Percentiles rank a stretch among this genome's conserved stretches.
Conservation (phyloP, 1,140 invertebrate species). For the Dendrolimus punctatus region DNA sequence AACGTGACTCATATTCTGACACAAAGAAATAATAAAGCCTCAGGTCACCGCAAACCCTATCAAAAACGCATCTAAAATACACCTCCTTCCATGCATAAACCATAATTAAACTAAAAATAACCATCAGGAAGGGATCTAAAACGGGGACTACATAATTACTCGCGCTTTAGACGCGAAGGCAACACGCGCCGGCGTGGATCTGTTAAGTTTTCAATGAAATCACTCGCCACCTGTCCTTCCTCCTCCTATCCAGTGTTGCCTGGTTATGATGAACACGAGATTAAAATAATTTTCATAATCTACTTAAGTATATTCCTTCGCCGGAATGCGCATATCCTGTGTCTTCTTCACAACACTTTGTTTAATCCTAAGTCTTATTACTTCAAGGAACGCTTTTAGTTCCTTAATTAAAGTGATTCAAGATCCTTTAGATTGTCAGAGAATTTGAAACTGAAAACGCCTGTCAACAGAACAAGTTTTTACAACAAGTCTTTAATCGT, state of each 20-base stretch:
- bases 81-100: background rate
- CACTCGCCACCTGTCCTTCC: slow-evolving; percentile 5
- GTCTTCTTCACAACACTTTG: no score
- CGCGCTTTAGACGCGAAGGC: background rate
- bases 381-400: no score
- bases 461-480: no score
- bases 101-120: slow-evolving; percentile 1
- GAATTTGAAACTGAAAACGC: no score
- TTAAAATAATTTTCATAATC: no score
- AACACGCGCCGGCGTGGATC: background rate
- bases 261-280: background rate
- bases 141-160: slow-evolving; percentile 1
- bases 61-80: background rate
- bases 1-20: no score
- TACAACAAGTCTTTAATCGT: no score
- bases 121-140: background rate
- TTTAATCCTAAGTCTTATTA: no score
- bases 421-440: no score
- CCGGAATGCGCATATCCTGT: background rate
- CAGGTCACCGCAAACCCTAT: no score
- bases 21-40: no score
- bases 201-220: slow-evolving; percentile 6
- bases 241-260: background rate
- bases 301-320: background rate
- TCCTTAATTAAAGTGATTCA: no score